Conservation (phyloP, 1,140 invertebrate species). For the Drosophila yakuba region DNA sequence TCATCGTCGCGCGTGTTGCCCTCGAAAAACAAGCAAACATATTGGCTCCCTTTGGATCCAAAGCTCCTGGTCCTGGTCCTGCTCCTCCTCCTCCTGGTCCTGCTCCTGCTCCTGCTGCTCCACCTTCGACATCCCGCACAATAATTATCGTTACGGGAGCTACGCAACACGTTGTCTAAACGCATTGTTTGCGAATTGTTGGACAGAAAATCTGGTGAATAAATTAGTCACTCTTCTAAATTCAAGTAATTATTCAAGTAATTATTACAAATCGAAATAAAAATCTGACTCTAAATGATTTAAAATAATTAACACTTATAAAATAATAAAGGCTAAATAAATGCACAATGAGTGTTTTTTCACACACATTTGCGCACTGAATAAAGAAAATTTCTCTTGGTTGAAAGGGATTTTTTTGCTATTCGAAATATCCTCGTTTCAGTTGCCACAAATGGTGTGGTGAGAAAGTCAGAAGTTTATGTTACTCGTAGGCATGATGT, state of each 20-base stretch:
- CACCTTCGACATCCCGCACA: neutral
- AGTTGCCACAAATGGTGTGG: neutral
- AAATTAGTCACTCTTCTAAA: neutral
- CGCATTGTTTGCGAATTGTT: slow-evolving; percentile 51
- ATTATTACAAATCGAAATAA: too few species aligned
- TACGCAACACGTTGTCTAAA: slow-evolving; percentile 64
- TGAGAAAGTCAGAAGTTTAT: slow-evolving; percentile 7
- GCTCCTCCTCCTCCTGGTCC: neutral
- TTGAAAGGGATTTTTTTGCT: slow-evolving; percentile 23
- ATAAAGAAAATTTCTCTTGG: neutral
- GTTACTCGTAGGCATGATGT: too few species aligned
- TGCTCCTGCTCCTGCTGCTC: neutral
- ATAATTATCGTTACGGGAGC: slow-evolving; percentile 18
- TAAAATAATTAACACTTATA: too few species aligned
- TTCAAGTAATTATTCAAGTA: too few species aligned
- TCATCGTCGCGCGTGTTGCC: slow-evolving; percentile 55
- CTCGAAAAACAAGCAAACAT: slow-evolving; percentile 71
- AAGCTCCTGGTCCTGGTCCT: neutral
- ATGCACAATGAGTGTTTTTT: too few species aligned
- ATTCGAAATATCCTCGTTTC: slow-evolving; percentile 9
- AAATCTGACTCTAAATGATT: too few species aligned
- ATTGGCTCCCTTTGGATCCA: slow-evolving; percentile 39
- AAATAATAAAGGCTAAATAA: too few species aligned
- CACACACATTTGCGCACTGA: too few species aligned
- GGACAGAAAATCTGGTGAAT: slow-evolving; percentile 7